These are phyloP conservation scores for Lasioglossum pauxillum DNA, from an alignment of 2,888 invertebrate genomes.

Conservation along the genomic window DNA sequence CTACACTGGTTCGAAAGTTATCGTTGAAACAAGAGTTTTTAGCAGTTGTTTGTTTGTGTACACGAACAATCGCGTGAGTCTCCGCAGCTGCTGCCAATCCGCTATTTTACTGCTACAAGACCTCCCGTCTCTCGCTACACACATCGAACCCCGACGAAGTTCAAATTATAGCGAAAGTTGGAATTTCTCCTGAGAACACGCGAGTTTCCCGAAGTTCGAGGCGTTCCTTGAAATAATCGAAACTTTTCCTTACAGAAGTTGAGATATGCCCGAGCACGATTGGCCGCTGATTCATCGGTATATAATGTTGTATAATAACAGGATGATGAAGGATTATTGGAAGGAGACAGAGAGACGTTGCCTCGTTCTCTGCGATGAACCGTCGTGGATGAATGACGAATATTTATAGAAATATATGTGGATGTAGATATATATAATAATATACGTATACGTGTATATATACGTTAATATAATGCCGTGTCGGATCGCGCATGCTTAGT, in stretches of 20 bases:
- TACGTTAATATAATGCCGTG: constrained; percentile 33
- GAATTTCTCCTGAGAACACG: not conserved
- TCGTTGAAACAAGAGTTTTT: not conserved
- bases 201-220: not conserved
- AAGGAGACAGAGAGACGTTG: constrained; percentile 46
- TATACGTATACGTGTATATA: constrained; percentile 22
- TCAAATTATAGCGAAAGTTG: not conserved
- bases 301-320: not conserved
- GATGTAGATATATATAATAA: not conserved
- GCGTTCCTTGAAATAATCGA: not conserved
- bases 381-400: constrained; percentile 56
- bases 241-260: not conserved
- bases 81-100: not conserved
- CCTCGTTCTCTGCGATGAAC: constrained; percentile 72
- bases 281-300: not conserved
- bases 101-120: not conserved
- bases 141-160: not conserved
- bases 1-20: no score
- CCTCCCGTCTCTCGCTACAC: not conserved
- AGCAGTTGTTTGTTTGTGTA: not conserved
- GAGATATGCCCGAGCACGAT: not conserved
- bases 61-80: not conserved
- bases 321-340: not conserved
- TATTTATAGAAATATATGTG: constrained; percentile 40
- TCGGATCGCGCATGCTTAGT: constrained; percentile 74